Conservation (phyloP, 1,140 invertebrate species). For the Brachionus plicatilis region DNA sequence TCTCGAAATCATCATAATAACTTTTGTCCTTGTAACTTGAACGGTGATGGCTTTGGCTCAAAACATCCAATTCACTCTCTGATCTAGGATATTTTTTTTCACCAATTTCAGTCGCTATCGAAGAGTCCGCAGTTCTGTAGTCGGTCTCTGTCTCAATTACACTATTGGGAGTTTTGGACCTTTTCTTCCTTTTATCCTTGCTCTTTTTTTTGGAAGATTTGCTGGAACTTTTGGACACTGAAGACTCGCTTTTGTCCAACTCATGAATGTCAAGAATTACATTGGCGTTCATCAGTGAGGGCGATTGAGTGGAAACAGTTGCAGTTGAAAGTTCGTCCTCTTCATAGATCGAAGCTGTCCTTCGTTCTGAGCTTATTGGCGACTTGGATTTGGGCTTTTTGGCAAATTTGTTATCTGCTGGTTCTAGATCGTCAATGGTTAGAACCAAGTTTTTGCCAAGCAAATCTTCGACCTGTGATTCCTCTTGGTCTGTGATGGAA, state of each 20-base stretch:
- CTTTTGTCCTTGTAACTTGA: background rate
- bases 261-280: slow-evolving; percentile 15
- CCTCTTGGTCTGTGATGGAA: slow-evolving; percentile 11
- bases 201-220: slow-evolving; percentile 6
- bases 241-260: slow-evolving; percentile 4
- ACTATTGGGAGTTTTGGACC: background rate
- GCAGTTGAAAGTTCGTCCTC: background rate
- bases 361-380: background rate
- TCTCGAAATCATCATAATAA: slow-evolving; percentile 30
- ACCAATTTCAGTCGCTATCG: slow-evolving; percentile 10
- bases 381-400: slow-evolving; percentile 30
- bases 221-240: slow-evolving; percentile 9
- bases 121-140: background rate
- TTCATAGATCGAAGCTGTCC: slow-evolving; percentile 11
- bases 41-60: background rate
- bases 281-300: slow-evolving; percentile 25
- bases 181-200: slow-evolving; percentile 16
- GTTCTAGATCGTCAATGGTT: slow-evolving; percentile 7
- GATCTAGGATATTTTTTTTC: background rate
- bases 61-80: background rate
- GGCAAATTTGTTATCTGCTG: background rate
- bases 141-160: slow-evolving; percentile 1
- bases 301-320: slow-evolving; percentile 9
- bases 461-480: background rate
- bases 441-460: slow-evolving; percentile 1